Evolutionary conservation across 2,888 invertebrate species (phyloP).

Genomic region (Melinaea marsaeus): DNA sequence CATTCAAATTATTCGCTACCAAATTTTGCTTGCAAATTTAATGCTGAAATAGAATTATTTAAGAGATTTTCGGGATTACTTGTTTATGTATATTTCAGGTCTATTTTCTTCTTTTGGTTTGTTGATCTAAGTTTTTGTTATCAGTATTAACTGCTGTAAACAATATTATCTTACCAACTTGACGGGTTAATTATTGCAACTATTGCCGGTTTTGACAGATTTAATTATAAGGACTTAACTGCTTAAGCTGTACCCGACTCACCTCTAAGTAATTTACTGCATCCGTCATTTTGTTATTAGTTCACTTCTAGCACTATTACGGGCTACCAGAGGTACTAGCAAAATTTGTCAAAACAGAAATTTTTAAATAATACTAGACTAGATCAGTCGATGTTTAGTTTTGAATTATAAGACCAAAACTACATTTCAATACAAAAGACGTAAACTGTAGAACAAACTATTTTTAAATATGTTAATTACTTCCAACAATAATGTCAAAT

Average conservation of each 20-base stretch:
- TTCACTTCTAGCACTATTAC: not conserved
- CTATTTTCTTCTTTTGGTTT: not conserved
- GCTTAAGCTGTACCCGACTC: slow-evolving; percentile 11
- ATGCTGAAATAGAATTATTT: not conserved
- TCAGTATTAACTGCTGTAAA: slow-evolving; percentile 16
- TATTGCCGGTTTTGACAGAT: slow-evolving; percentile 27
- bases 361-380: not conserved
- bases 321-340: not conserved
- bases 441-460: too few relatives aligned
- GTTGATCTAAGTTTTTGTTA: slow-evolving; percentile 12
- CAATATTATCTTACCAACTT: slow-evolving; percentile 21
- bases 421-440: too few relatives aligned
- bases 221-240: slow-evolving; percentile 20
- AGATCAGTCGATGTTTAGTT: too few relatives aligned
- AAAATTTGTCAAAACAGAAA: not conserved
- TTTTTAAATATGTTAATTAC: too few relatives aligned
- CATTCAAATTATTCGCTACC: not conserved
- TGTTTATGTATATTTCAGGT: not conserved
- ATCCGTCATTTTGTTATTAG: slow-evolving; percentile 5
- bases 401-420: too few relatives aligned
- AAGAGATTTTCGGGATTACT: not conserved
- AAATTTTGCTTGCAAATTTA: slow-evolving; percentile 3
- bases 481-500: too few relatives aligned
- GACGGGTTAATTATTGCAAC: slow-evolving; percentile 23
- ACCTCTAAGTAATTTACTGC: slow-evolving; percentile 9